phyloP scores from a whole-genome alignment of 2,797 vertebrate species.

The Siniperca obscura region DNA sequence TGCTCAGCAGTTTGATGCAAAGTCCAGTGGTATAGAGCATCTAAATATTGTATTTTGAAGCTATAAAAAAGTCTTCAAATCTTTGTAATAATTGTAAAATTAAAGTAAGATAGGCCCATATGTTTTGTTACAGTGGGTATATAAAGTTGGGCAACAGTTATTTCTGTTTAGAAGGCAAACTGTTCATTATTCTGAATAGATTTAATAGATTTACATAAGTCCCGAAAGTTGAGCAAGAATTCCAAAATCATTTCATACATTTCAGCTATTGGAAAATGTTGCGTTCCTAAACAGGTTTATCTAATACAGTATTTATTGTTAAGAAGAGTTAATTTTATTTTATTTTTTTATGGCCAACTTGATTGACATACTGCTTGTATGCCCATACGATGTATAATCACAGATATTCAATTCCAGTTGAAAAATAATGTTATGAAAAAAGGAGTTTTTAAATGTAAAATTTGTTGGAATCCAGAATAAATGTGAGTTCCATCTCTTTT shows the following conservation, averaged over 20 bases:
- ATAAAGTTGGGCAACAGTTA: neutral
- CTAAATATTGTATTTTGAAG: neutral
- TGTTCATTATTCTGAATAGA: neutral
- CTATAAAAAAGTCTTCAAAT: neutral
- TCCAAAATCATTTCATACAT: neutral
- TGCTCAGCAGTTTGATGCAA: neutral
- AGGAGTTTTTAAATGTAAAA: neutral
- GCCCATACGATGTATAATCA: neutral
- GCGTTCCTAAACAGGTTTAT: neutral
- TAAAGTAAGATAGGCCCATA: neutral
- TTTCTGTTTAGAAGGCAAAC: neutral
- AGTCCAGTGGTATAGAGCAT: neutral
- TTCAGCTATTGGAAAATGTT: slow-evolving; percentile 2
- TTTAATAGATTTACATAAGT: neutral
- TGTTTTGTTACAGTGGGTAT: neutral
- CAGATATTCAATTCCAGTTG: neutral
- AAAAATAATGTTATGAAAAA: neutral
- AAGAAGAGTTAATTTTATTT: neutral
- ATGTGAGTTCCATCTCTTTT: neutral
- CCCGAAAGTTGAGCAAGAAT: neutral
- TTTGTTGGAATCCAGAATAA: neutral
- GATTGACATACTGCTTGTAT: neutral
- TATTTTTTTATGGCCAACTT: neutral
- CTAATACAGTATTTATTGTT: neutral
- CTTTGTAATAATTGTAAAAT: neutral